phyloP scores from a whole-genome alignment of 2,888 invertebrate species.

The Eulithis prunata region DNA sequence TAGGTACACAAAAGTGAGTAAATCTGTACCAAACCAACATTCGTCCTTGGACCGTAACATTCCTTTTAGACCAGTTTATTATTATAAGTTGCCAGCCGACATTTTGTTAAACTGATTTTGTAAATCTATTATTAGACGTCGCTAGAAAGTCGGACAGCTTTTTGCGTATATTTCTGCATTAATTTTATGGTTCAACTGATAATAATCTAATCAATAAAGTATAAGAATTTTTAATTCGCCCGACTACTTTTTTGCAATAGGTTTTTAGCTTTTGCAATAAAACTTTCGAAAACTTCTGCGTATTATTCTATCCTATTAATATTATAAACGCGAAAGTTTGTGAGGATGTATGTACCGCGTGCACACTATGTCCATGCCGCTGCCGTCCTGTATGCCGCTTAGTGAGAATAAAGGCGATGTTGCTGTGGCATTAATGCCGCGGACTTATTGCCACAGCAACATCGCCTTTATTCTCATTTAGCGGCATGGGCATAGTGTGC shows the following conservation, averaged over 20 bases:
- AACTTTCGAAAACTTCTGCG: slow-evolving; percentile 4
- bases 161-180: slow-evolving; percentile 11
- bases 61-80: slow-evolving; percentile 1
- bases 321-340: no score
- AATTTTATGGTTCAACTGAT: slow-evolving; percentile 12
- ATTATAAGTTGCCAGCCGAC: slow-evolving; percentile 5
- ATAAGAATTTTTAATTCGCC: neutral
- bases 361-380: no score
- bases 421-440: no score
- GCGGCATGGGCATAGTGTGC: no score
- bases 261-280: slow-evolving; percentile 6
- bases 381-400: no score
- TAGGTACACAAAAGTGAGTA: no score
- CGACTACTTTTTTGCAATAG: neutral
- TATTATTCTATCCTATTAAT: neutral
- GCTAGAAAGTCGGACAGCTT: slow-evolving; percentile 18
- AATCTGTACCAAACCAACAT: neutral
- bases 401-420: no score
- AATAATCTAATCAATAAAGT: slow-evolving; percentile 14
- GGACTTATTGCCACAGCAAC: no score
- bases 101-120: slow-evolving; percentile 9
- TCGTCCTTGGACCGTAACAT: slow-evolving; percentile 6
- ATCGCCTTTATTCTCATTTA: no score
- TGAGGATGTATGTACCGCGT: no score
- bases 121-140: slow-evolving; percentile 19